Evolutionary conservation across 2,888 invertebrate species (phyloP), one percentile per base, ranked within the genome.

Genomic region (Caenorhabditis sp.): DNA sequence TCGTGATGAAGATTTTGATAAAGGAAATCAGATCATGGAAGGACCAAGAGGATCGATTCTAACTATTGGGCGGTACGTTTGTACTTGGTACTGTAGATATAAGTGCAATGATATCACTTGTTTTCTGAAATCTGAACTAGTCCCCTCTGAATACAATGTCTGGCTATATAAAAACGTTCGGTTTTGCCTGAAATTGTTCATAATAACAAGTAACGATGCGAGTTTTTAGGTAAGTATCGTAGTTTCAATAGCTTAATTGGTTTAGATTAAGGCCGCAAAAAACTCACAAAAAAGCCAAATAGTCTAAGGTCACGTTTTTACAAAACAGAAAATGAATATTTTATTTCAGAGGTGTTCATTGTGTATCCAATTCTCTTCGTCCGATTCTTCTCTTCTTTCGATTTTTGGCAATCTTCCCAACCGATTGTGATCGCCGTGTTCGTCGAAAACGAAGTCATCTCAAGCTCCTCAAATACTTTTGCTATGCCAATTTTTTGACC

Each of bases 321-420:
- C n/a, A n/a, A n/a, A n/a, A n/a, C n/a, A n/a, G n/a, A n/a, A n/a
- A n/a, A n/a, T n/a, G n/a, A n/a, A n/a, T n/a, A n/a, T n/a, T n/a
- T n/a, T 21, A 1, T 75, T 76, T 49, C 72, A 81, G 81, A 62
- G 75, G 79, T 23, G 77, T 80, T 1, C 78, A 78, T 36, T 79
- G 80, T 60, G 77, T 81, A 17, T 81, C 81, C 17, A 77, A 79
- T 23, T 77, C 71, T 12, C 76, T 84, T 14, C 77, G 80, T 43
- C 76, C 81, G 1, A 67, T 84, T 12, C 64, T 83, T 12, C 68
- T 74, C 57, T 54, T 83, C 23, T 77, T 84, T 12, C 72, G 81
- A 17, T 14, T 76, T 14, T 67, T 83, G 2, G 80, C 82, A 8
- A 77, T 81, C 12, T 83, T 83, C 66, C 83, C 84, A 5, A 70